A percentile compares a stretch with the other conserved stretches of the same genome.
Evolutionary conservation across 2,797 vertebrate genomes (phyloP).

Genomic region (Helostoma temminkii): DNA sequence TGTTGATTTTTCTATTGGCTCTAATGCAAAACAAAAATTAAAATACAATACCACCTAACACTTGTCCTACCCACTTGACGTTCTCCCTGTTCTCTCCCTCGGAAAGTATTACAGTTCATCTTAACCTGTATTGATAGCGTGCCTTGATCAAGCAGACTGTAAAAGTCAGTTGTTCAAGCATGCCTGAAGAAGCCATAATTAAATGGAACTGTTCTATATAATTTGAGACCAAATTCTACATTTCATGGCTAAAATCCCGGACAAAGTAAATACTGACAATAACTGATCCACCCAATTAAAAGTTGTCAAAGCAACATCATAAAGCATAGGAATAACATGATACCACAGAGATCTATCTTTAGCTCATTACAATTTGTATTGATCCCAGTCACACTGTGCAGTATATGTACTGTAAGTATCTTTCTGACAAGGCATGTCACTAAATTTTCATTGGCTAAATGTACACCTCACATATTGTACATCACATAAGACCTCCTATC

Average conservation of each 20-base stretch:
- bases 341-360: not conserved
- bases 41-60: not conserved
- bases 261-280: conserved; percentile 1
- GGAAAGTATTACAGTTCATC: conserved; percentile 11
- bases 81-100: not conserved
- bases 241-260: not conserved
- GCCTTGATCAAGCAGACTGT: conserved; percentile 17
- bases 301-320: not conserved
- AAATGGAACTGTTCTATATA: conserved; percentile 9
- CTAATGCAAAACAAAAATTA: too few species aligned
- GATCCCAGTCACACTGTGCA: not conserved
- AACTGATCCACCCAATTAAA: not conserved
- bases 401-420: not conserved
- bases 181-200: conserved; percentile 17
- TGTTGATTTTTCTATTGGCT: too few species aligned
- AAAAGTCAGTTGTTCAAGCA: conserved; percentile 16
- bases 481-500: not conserved
- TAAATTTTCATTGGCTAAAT: not conserved
- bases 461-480: not conserved
- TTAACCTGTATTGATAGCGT: conserved; percentile 19
- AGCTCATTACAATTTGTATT: not conserved
- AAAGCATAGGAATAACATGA: not conserved
- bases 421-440: not conserved
- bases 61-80: conserved; percentile 1
- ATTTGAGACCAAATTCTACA: not conserved